phyloP scores from a whole-genome alignment of 2,797 vertebrate species.

The Microchirus variegatus region DNA sequence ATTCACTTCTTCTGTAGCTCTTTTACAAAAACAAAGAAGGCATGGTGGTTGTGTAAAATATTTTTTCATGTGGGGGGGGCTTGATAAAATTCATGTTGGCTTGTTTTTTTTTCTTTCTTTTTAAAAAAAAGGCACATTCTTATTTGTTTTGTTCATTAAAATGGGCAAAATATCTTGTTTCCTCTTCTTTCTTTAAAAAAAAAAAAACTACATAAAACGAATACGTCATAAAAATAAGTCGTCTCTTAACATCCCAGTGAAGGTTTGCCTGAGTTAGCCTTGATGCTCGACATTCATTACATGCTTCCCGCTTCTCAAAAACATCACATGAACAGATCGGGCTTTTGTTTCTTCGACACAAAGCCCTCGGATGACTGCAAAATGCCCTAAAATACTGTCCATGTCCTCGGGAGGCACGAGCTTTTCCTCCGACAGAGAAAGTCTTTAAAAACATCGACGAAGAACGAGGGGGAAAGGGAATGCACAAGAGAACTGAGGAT shows the following conservation, averaged over 20 bases:
- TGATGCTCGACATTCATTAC: conserved; percentile 57
- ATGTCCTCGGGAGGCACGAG: conserved; percentile 32
- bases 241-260: conserved; percentile 48
- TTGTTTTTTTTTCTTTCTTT: conserved; percentile 3
- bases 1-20: conserved; percentile 60
- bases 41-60: conserved; percentile 61
- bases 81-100: conserved; percentile 47
- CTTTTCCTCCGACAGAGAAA: conserved; percentile 24
- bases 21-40: conserved; percentile 78
- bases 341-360: conserved; percentile 17
- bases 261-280: conserved; percentile 75
- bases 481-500: conserved; percentile 47
- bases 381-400: conserved; percentile 73
- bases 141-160: conserved; percentile 61
- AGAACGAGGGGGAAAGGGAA: conserved; percentile 10
- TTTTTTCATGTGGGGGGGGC: conserved; percentile 27
- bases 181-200: background rate
- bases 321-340: conserved; percentile 36
- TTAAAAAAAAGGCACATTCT: conserved; percentile 72
- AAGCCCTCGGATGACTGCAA: conserved; percentile 47
- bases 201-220: conserved; percentile 24
- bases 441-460: conserved; percentile 20
- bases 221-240: conserved; percentile 56
- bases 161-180: conserved; percentile 37
- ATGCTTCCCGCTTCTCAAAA: conserved; percentile 28